phyloP scores from a whole-genome alignment of 2,888 invertebrate genomes.

The Octodonta nipae region DNA sequence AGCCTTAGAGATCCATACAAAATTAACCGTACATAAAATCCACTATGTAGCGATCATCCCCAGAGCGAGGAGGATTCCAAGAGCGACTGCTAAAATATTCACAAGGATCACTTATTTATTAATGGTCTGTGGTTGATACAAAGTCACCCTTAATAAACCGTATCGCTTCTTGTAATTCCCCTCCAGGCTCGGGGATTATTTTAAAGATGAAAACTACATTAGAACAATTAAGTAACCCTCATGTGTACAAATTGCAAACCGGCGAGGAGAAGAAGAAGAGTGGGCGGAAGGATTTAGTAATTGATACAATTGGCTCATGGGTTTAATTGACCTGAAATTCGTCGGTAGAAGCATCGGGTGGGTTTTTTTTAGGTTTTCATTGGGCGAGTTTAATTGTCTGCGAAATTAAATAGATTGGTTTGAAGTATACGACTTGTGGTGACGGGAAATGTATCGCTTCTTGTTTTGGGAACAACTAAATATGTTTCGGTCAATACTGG shows the following conservation, averaged over 20 bases:
- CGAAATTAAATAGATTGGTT: no score
- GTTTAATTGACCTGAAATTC: conserved; percentile 1
- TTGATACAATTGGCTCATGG: conserved; percentile 21
- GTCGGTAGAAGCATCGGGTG: no score
- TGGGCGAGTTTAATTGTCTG: no score
- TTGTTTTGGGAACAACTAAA: no score
- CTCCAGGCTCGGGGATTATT: conserved; percentile 9
- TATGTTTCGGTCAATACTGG: no score
- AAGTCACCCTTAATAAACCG: conserved; percentile 4
- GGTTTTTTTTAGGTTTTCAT: no score
- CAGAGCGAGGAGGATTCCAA: background rate
- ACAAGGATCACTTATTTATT: background rate
- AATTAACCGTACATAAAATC: no score
- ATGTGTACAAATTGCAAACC: conserved; percentile 19
- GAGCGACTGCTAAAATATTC: background rate
- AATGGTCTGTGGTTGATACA: background rate
- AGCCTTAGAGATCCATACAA: no score
- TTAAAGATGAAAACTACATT: conserved; percentile 15
- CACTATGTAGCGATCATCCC: no score
- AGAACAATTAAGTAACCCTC: conserved; percentile 23
- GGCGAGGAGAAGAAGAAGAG: conserved; percentile 14
- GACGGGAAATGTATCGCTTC: no score
- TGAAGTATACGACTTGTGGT: no score
- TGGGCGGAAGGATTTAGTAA: conserved; percentile 24
- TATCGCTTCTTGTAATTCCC: conserved; percentile 7